Conservation (phyloP, 2,888 invertebrate species). For the Drosophila subquinaria region DNA sequence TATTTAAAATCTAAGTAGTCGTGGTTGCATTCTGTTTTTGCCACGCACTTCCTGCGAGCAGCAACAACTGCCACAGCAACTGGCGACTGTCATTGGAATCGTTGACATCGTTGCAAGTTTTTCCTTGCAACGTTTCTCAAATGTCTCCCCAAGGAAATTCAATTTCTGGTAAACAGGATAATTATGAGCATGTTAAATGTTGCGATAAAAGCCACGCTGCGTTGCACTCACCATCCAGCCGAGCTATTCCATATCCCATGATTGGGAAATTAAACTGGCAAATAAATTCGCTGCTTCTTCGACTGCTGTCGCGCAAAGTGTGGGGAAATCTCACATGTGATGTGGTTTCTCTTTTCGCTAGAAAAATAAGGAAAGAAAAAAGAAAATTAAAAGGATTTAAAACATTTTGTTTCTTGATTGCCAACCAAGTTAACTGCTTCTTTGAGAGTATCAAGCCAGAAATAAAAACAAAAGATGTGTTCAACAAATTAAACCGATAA, state of each 20-base stretch:
- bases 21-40: conserved; percentile 59
- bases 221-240: conserved; percentile 58
- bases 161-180: conserved; percentile 82
- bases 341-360: conserved; percentile 30
- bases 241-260: conserved; percentile 58
- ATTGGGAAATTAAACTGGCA: conserved; percentile 77
- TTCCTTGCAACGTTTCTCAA: conserved; percentile 44
- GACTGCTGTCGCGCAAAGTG: neutral
- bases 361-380: conserved; percentile 23
- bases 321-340: conserved; percentile 50
- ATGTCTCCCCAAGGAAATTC: conserved; percentile 76
- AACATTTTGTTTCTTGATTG: conserved; percentile 54
- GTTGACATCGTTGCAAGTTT: conserved; percentile 65
- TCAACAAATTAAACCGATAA: conserved; percentile 46
- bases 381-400: conserved; percentile 77
- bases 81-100: conserved; percentile 69
- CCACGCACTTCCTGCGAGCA: conserved; percentile 52
- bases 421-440: conserved; percentile 33
- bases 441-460: neutral
- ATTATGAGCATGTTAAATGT: conserved; percentile 83
- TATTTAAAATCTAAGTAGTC: conserved; percentile 4
- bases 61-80: conserved; percentile 41
- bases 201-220: conserved; percentile 82
- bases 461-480: conserved; percentile 2
- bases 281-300: conserved; percentile 61